Base-by-base conservation (phyloP, 2,888 invertebrate genomes). In the Leucoptera coffeella region DNA sequence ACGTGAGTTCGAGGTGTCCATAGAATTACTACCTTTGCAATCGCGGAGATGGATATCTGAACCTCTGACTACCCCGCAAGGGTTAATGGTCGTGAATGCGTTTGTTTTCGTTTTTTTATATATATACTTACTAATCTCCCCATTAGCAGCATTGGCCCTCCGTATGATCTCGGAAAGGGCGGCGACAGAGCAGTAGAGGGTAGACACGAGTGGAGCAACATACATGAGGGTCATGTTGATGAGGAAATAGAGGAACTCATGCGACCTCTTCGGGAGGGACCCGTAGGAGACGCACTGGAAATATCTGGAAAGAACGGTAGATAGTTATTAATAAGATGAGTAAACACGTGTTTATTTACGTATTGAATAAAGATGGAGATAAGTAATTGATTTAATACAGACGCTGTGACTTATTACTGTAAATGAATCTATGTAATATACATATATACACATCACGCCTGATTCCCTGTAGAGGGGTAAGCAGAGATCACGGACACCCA, bases 251-350 rank as follows among this genome's bases (percentile, higher is more conserved):
- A 78, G 75, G 33, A 89, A 62, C 58, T 91, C 86, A 44, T 89
- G 83, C 2, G 74, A 54, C 32, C 60, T 65, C 2, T 80, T 77
- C 10, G 83, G 78, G 44, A 91, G 82, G 26, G 82, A 80, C 42
- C 89, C 82, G 59, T 85, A 88, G 1, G 89, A 85, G 27, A 95
- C 87, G 58, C 96, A 96, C 49, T 96, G 95, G 41, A 78, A 79
- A 61, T 87, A 95, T 20, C 69, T 69, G 54, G 1, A 33, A 23
- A 6, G 7, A 9, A 10, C n/a, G n/a, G n/a, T n/a, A n/a, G n/a
- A n/a, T n/a, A n/a, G n/a, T n/a, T n/a, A n/a, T n/a, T n/a, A n/a
- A 17, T 9, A 17, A 9, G 9, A 17, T 17, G 17, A 9, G 17
- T 17, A 17, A 17, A 7, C 9, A 7, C 9, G 9, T 17, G 6